phyloP scores from a whole-genome alignment of 2,113 vertebrate species.

The Oophaga pumilio region DNA sequence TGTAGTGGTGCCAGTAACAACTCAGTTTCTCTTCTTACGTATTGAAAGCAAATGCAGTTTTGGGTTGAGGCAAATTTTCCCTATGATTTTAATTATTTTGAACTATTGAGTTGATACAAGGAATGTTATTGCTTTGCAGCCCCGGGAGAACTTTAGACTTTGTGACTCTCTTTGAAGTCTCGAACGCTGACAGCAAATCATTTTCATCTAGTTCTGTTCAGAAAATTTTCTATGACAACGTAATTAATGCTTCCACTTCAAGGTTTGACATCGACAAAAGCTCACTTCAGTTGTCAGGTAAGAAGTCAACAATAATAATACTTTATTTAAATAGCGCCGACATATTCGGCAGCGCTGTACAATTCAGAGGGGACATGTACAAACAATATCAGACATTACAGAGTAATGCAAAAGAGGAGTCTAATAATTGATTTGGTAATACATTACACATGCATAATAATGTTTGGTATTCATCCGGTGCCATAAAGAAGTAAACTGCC shows the following conservation, averaged over 20 bases:
- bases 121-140: not conserved
- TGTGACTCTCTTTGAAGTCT: not conserved
- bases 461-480: not conserved
- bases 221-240: not conserved
- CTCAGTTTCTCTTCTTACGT: not conserved
- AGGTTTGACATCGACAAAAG: not conserved
- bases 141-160: slow-evolving; percentile 27
- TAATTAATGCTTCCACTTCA: not conserved
- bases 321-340: not conserved
- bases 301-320: not conserved
- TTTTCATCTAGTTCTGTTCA: not conserved
- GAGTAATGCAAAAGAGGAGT: not conserved
- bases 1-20: not conserved
- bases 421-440: not conserved
- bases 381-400: too few species aligned
- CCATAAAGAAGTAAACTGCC: not conserved
- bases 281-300: slow-evolving; percentile 25
- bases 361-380: too few species aligned
- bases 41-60: not conserved
- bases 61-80: not conserved
- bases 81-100: not conserved
- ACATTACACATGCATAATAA: not conserved
- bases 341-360: too few species aligned
- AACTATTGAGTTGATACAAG: too few species aligned
- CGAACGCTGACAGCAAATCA: not conserved